These are phyloP conservation scores for Pitta sordida DNA, from an alignment of 2,113 vertebrate species.

Conservation along the genomic window DNA sequence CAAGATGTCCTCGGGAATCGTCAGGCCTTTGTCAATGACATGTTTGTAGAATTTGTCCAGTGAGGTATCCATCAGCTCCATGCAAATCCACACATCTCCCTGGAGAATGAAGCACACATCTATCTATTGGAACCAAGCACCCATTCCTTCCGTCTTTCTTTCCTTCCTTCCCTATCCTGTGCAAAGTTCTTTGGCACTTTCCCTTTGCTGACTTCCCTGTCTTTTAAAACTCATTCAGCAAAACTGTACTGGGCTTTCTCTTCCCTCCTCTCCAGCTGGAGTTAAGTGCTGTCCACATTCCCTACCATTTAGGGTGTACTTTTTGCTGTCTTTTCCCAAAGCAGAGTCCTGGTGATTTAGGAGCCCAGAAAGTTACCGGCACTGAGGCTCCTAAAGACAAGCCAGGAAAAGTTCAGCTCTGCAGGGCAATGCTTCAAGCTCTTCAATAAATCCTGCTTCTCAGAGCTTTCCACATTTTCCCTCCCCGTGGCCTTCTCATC, in stretches of 20 bases:
- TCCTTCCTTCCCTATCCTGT: fast-evolving
- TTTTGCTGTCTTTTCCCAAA: not conserved
- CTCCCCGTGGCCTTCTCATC: not conserved
- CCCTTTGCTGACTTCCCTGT: not conserved
- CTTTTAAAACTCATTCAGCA: not conserved
- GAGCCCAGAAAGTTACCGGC: not conserved
- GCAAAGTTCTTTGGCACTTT: not conserved
- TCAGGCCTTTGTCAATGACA: constrained; percentile 90
- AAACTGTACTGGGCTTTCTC: not conserved
- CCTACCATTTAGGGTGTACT: not conserved
- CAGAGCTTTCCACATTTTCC: not conserved
- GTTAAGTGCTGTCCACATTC: not conserved
- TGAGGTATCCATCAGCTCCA: constrained; percentile 98
- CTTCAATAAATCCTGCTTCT: not conserved
- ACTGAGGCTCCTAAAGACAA: not conserved
- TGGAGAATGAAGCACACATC: constrained; percentile 22
- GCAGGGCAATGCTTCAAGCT: not conserved
- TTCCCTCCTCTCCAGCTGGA: not conserved
- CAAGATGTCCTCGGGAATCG: constrained; percentile 93
- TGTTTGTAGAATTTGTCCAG: constrained; percentile 98
- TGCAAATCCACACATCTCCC: constrained; percentile 98
- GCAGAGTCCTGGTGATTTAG: not conserved
- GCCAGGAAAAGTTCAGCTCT: not conserved
- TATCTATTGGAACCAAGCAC: not conserved
- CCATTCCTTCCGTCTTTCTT: not conserved